These are phyloP conservation scores for Thymallus thymallus DNA, from an alignment of 2,113 vertebrate species.

Conservation along the genomic window DNA sequence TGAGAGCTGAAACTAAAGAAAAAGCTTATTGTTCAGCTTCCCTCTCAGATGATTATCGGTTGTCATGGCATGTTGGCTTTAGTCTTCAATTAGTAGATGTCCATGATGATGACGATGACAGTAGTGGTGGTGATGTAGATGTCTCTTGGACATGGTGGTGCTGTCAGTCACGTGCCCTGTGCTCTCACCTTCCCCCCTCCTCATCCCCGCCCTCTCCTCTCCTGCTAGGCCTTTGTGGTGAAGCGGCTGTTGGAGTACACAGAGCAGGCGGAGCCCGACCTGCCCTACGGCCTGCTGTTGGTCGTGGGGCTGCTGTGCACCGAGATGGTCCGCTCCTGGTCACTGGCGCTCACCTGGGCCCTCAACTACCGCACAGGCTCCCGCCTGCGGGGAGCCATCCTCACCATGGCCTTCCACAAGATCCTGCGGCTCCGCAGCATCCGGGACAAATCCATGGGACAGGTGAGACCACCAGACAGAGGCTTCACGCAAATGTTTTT, in stretches of 20 bases:
- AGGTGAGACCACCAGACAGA: conserved; percentile 69
- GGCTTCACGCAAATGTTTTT: no score
- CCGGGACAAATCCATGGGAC: conserved; percentile 87
- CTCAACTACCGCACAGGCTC: conserved; percentile 90
- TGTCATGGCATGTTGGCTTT: conserved; percentile 32
- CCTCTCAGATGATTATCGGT: conserved; percentile 27
- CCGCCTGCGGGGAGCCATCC: conserved; percentile 85
- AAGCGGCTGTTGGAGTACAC: conserved; percentile 90
- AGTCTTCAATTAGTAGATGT: conserved; percentile 22
- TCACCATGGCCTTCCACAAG: conserved; percentile 90
- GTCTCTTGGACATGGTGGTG: conserved; percentile 16
- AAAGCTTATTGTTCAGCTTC: conserved; percentile 30
- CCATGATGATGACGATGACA: conserved; percentile 14
- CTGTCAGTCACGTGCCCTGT: conserved; percentile 66
- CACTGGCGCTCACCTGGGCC: conserved; percentile 89
- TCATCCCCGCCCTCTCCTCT: conserved; percentile 79
- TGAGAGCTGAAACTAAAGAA: conserved; percentile 37
- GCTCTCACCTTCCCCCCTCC: conserved; percentile 78
- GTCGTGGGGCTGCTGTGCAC: conserved; percentile 85
- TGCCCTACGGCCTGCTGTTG: conserved; percentile 86
- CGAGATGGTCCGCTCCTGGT: conserved; percentile 90
- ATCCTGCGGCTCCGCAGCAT: conserved; percentile 86
- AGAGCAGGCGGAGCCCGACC: conserved; percentile 78
- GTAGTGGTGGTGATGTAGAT: conserved; percentile 24
- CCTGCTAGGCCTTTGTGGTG: conserved; percentile 88